These are phyloP conservation scores for Neomorphus geoffroyi DNA, from an alignment of 2,797 vertebrate species.

Conservation along the genomic window DNA sequence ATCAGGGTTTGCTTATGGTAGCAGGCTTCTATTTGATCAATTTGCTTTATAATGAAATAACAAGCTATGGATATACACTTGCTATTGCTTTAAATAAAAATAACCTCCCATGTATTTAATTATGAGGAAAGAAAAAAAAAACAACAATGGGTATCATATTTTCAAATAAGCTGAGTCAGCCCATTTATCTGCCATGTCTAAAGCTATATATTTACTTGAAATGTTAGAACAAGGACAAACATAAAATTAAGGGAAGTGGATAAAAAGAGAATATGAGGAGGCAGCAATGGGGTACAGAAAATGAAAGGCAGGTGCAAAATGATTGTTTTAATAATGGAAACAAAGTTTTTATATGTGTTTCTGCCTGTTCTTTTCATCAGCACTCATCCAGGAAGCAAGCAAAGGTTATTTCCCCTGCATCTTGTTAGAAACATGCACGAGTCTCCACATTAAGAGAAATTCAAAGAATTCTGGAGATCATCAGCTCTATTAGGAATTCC, in stretches of 20 bases:
- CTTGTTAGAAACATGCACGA: background rate
- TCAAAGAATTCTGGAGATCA: background rate
- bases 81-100: background rate
- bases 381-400: background rate
- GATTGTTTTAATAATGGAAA: background rate
- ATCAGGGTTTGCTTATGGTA: background rate
- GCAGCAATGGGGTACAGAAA: background rate
- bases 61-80: background rate
- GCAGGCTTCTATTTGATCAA: background rate
- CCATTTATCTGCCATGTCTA: background rate
- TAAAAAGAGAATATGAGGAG: background rate
- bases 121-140: background rate
- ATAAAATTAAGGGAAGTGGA: background rate
- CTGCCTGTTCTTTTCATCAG: background rate
- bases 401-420: background rate
- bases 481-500: background rate
- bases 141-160: background rate
- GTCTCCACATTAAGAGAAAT: background rate
- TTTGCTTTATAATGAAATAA: background rate
- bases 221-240: background rate
- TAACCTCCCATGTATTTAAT: background rate
- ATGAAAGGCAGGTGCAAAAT: background rate
- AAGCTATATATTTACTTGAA: background rate
- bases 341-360: background rate
- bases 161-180: background rate